A percentile compares a stretch with the other conserved stretches of the same genome.
Evolutionary conservation across 2,113 vertebrate species (phyloP).

Genomic region (Edolisoma coerulescens): DNA sequence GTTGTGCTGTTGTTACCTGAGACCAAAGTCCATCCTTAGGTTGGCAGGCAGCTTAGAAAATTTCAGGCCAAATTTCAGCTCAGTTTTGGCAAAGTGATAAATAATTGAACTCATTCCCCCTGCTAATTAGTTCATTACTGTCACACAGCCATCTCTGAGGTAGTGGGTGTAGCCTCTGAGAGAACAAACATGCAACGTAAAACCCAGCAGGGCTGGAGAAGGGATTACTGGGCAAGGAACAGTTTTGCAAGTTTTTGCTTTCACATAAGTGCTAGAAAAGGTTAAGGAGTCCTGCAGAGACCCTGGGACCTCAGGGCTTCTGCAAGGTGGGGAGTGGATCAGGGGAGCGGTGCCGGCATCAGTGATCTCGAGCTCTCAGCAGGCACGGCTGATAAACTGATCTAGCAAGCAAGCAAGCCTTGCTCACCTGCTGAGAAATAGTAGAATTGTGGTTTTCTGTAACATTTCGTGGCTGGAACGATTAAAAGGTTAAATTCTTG

Average conservation of each 20-base stretch:
- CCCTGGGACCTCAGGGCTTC: background rate
- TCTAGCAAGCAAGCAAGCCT: background rate
- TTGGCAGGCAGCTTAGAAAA: background rate
- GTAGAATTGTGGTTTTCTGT: background rate
- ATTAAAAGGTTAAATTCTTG: background rate
- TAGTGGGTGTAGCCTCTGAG: background rate
- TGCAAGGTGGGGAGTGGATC: background rate
- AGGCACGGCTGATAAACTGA: too few relatives aligned
- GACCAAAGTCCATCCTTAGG: background rate
- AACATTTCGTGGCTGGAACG: background rate
- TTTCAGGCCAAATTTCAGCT: background rate
- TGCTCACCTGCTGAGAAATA: background rate
- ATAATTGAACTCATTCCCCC: background rate
- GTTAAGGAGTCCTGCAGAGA: background rate
- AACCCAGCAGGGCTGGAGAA: background rate
- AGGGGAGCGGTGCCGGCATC: background rate
- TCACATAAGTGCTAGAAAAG: background rate
- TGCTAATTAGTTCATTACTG: conserved; percentile 31
- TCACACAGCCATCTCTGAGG: background rate
- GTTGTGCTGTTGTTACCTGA: background rate
- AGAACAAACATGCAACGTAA: fast-evolving
- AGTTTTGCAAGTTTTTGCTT: background rate
- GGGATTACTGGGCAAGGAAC: background rate
- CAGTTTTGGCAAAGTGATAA: background rate
- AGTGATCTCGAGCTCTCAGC: background rate